Percentiles rank a stretch among this genome's conserved stretches.
phyloP scores from a whole-genome alignment of 2,797 vertebrate genomes.

The Cyprinella venusta region DNA sequence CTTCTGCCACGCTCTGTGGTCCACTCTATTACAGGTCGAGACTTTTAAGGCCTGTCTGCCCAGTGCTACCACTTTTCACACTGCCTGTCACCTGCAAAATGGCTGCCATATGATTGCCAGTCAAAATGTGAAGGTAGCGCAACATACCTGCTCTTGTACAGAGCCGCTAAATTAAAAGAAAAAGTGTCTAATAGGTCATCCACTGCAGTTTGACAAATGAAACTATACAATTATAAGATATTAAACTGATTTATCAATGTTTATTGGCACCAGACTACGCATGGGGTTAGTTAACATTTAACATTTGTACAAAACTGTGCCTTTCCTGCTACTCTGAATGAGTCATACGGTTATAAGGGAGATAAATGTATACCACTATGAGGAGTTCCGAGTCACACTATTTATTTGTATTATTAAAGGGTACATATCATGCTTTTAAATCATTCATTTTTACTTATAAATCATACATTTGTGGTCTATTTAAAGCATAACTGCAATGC shows the following conservation, averaged over 20 bases:
- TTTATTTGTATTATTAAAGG: neutral
- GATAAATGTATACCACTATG: neutral
- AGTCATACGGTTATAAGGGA: neutral
- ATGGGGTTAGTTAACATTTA: neutral
- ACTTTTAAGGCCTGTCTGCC: slow-evolving; percentile 56
- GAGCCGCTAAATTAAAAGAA: neutral
- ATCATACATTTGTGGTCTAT: no score
- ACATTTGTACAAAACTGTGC: neutral
- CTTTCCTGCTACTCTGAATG: no score
- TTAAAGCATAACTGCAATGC: no score
- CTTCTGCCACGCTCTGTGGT: slow-evolving; percentile 56
- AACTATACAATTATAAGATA: neutral
- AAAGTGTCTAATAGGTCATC: neutral
- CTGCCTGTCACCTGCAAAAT: neutral
- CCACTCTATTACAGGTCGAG: slow-evolving; percentile 70
- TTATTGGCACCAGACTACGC: neutral
- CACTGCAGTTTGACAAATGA: neutral
- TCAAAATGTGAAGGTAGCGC: neutral
- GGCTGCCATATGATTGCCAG: neutral
- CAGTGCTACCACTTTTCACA: slow-evolving; percentile 4
- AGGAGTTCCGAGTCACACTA: neutral
- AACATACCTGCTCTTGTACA: neutral
- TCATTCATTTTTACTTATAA: no score
- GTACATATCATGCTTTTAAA: no score
- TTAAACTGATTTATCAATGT: neutral